These are phyloP conservation scores for Sarcophaga bullata DNA, from an alignment of 1,140 invertebrate species.

Conservation along the genomic window DNA sequence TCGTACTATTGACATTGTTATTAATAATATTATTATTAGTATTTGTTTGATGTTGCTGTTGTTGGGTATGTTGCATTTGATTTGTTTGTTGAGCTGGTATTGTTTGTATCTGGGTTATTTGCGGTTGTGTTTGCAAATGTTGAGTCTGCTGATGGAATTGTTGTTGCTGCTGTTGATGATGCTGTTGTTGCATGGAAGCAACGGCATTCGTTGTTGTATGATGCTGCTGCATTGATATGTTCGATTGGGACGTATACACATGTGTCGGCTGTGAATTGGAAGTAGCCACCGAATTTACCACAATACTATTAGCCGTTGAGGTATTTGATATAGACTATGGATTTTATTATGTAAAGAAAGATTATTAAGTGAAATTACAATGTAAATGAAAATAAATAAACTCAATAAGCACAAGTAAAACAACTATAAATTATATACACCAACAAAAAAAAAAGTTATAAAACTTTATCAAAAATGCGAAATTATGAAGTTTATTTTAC, in stretches of 20 bases:
- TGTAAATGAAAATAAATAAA: not conserved
- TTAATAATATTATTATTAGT: constrained; percentile 44
- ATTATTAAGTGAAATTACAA: constrained; percentile 1
- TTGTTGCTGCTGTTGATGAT: constrained; percentile 52
- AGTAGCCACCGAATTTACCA: constrained; percentile 63
- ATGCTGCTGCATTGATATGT: constrained; percentile 47
- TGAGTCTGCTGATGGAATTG: constrained; percentile 55
- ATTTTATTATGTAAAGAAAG: constrained; percentile 20
- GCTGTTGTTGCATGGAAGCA: constrained; percentile 42
- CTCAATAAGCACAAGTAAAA: constrained; percentile 37
- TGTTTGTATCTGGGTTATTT: constrained; percentile 62
- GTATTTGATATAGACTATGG: constrained; percentile 59
- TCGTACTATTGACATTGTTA: constrained; percentile 47
- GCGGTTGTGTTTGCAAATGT: constrained; percentile 54
- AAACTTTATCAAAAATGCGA: not conserved
- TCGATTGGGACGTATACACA: constrained; percentile 47
- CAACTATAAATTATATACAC: constrained; percentile 34
- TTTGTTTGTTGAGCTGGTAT: constrained; percentile 51
- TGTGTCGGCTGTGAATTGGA: constrained; percentile 54
- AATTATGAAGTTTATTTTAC: constrained; percentile 16
- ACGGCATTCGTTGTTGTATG: constrained; percentile 42
- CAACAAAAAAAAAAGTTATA: constrained; percentile 19
- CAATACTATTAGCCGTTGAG: constrained; percentile 60
- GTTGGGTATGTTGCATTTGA: constrained; percentile 29
- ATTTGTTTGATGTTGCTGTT: constrained; percentile 37